Evolutionary conservation across 2,888 invertebrate genomes (phyloP), one percentile per base, ranked within the genome.

Genomic region (Netelia fuscicornis): DNA sequence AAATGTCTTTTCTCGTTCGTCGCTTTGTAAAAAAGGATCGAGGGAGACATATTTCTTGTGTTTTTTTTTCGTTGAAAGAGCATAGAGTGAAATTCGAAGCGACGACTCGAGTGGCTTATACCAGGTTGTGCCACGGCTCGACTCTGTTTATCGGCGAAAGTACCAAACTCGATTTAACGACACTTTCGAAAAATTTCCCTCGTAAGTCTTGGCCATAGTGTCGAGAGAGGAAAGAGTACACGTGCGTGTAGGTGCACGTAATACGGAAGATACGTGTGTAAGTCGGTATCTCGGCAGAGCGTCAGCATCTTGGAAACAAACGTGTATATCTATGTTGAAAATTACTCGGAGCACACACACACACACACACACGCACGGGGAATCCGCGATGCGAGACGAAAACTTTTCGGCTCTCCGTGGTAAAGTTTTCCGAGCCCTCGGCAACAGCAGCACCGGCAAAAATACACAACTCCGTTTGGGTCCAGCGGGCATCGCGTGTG

Each of bases 101-200:
- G 44, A 5, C 17, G 44, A 44, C 3, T 11, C 10, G 10, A 44
- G 23, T 13, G 10, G 11, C 37, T 30, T 64, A 48, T 68, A n/a
- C 11, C 20, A 6, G 9, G 25, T 65, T 8, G 13, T 37, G n/a
- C 65, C 17, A 67, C 68, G 58, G 62, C 65, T 74, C 56, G 62
- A 62, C 52, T 82, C 70, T 85, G 87, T 87, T 87, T 86, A 83
- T 84, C 78, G 76, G 78, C 13, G 54, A 76, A 78, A 85, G 78
- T 71, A 80, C 62, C 81, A 84, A 87, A 86, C 78, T 86, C 83
- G 85, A 87, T 88, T 87, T 86, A 87, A 88, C 83, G 86, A 88
- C 75, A 86, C 86, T 87, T 87, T 76, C 70, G 65, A 81, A 85
- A 87, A 86, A 87, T 85, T 87, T 72, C 67, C 58, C 76, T 85